Evolutionary conservation across 2,113 vertebrate species (phyloP).

Genomic region (Osmerus eperlanus): DNA sequence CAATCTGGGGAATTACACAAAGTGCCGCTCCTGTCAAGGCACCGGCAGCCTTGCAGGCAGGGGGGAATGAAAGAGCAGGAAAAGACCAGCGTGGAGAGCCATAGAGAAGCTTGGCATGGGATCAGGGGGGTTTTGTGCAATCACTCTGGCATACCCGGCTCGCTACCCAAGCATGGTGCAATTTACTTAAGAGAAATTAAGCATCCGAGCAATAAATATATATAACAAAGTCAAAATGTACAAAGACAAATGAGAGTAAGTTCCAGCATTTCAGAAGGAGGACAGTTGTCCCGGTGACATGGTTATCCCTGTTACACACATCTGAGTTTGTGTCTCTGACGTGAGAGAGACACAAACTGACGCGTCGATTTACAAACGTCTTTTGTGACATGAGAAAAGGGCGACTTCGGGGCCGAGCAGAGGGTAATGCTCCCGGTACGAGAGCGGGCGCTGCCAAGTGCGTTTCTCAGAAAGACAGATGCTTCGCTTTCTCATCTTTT

Average conservation of each 20-base stretch:
- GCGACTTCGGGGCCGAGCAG: too few relatives aligned
- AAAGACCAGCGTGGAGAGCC: conserved; percentile 50
- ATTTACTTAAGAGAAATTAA: conserved; percentile 63
- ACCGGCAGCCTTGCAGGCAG: conserved; percentile 73
- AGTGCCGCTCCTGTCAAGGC: conserved; percentile 81
- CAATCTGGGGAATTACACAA: conserved; percentile 80
- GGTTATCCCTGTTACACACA: conserved; percentile 57
- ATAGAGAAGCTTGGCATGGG: conserved; percentile 62
- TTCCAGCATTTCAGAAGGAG: conserved; percentile 42
- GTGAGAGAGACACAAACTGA: conserved; percentile 57
- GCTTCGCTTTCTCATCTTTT: too few relatives aligned
- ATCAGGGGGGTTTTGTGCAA: conserved; percentile 33
- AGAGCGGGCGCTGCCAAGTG: too few relatives aligned
- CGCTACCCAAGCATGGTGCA: conserved; percentile 43
- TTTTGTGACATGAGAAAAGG: conserved; percentile 16
- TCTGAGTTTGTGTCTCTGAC: too few relatives aligned
- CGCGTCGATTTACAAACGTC: conserved; percentile 56
- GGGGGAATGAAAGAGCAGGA: conserved; percentile 54
- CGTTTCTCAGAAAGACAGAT: too few relatives aligned
- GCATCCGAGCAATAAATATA: conserved; percentile 47
- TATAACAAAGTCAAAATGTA: conserved; percentile 46
- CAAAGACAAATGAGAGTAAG: conserved; percentile 28
- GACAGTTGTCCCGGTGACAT: conserved; percentile 51
- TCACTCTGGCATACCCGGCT: conserved; percentile 45
- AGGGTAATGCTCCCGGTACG: too few relatives aligned